These are phyloP conservation scores for Halcyon malimbica DNA, from an alignment of 2,113 vertebrate genomes.

Conservation along the genomic window DNA sequence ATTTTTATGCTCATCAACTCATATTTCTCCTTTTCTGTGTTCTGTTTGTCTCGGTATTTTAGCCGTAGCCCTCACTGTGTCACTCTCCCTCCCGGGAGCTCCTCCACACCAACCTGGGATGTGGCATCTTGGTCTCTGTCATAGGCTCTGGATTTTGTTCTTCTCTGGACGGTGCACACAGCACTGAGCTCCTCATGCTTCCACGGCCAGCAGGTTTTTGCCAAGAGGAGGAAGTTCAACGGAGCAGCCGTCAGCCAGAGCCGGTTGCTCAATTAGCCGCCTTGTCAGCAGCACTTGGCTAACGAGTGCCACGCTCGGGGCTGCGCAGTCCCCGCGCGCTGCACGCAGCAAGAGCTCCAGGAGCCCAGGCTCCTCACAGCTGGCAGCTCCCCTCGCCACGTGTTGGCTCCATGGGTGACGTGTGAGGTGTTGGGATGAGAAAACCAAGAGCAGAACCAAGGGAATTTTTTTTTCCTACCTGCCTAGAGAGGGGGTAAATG, in stretches of 20 bases:
- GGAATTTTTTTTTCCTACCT: background rate
- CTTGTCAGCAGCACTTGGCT: background rate
- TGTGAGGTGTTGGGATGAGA: background rate
- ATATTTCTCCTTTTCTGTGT: background rate
- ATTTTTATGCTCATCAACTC: background rate
- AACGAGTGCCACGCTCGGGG: accelerated
- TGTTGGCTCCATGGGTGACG: background rate
- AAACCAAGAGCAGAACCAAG: background rate
- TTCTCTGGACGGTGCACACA: background rate
- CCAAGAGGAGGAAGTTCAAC: background rate
- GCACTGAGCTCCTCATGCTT: background rate
- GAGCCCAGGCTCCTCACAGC: accelerated
- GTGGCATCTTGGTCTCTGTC: background rate
- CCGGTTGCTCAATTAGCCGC: background rate
- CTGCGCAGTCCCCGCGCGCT: accelerated
- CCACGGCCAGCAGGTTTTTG: background rate
- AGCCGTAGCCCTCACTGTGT: background rate
- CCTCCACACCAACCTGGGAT: accelerated
- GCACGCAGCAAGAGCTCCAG: background rate
- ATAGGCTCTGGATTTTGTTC: background rate
- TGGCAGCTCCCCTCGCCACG: accelerated
- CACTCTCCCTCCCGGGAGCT: too few species aligned
- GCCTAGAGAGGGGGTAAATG: background rate
- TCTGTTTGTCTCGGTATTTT: background rate
- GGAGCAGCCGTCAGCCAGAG: background rate